Percentiles rank a stretch among this genome's conserved stretches.
Conservation (phyloP, 2,888 invertebrate genomes). For the Polymixis lichenea region DNA sequence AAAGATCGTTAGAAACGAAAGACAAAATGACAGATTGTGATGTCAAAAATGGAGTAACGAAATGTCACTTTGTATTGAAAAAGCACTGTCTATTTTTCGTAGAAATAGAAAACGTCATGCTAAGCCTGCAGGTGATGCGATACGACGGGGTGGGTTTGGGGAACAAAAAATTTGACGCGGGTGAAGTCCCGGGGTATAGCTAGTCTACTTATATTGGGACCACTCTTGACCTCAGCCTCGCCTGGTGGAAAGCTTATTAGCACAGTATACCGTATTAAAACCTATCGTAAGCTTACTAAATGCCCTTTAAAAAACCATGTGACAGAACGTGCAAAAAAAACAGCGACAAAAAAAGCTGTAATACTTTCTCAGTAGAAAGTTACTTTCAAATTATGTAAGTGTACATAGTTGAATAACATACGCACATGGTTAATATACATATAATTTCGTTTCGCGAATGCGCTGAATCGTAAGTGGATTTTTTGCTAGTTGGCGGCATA, state of each 20-base stretch:
- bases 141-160: no score
- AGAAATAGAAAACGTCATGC: no score
- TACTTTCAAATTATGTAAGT: slow-evolving; percentile 34
- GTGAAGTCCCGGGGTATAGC: no score
- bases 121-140: no score
- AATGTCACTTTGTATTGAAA: no score
- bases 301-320: slow-evolving; percentile 1
- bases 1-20: no score
- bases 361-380: slow-evolving; percentile 40
- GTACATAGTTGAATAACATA: not conserved
- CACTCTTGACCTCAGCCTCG: not conserved
- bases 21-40: no score
- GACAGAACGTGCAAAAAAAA: slow-evolving; percentile 7
- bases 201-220: not conserved
- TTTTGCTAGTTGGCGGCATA: not conserved
- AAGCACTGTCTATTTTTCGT: no score
- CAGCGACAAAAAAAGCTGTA: not conserved
- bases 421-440: not conserved
- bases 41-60: no score
- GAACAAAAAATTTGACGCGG: no score
- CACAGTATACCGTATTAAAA: not conserved
- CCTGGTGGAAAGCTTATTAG: not conserved
- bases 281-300: not conserved
- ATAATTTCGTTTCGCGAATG: not conserved
- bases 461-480: not conserved